These are phyloP conservation scores for Tympanuchus pallidicinctus DNA, from an alignment of 2,113 vertebrate genomes.

Conservation along the genomic window DNA sequence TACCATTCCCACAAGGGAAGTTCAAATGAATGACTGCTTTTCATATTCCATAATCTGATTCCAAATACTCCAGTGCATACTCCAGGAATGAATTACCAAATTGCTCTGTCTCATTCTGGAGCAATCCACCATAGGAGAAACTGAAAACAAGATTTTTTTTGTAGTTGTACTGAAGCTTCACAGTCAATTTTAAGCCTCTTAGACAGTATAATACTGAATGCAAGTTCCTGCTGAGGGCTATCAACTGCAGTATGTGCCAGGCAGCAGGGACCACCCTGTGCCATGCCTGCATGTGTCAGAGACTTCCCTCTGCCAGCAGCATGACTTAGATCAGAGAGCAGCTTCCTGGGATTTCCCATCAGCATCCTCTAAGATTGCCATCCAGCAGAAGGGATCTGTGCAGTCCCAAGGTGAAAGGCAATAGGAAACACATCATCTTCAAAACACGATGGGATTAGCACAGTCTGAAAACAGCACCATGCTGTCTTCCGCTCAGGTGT, in stretches of 20 bases:
- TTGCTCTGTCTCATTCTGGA: background rate
- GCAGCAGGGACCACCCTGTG: background rate
- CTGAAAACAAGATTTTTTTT: background rate
- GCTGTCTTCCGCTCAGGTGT: background rate
- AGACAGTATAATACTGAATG: slow-evolving; percentile 5
- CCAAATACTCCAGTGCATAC: background rate
- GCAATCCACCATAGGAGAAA: background rate
- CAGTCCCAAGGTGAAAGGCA: background rate
- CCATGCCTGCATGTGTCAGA: background rate
- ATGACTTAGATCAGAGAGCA: slow-evolving; percentile 34
- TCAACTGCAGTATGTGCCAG: slow-evolving; percentile 9
- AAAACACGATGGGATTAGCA: slow-evolving; percentile 6
- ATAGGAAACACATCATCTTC: slow-evolving; percentile 19
- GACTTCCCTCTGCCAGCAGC: background rate
- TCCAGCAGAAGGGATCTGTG: slow-evolving; percentile 33
- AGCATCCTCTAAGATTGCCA: background rate
- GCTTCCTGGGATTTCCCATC: background rate
- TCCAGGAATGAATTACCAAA: background rate
- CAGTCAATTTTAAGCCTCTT: slow-evolving; percentile 49
- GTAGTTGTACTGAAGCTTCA: slow-evolving; percentile 1
- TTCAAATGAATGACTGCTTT: background rate
- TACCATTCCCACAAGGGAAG: background rate
- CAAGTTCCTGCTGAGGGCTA: slow-evolving; percentile 43
- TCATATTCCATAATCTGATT: background rate
- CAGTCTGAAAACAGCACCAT: background rate